These are phyloP conservation scores for Andrena chrysosceles DNA, from an alignment of 2,888 invertebrate genomes.

Conservation along the genomic window DNA sequence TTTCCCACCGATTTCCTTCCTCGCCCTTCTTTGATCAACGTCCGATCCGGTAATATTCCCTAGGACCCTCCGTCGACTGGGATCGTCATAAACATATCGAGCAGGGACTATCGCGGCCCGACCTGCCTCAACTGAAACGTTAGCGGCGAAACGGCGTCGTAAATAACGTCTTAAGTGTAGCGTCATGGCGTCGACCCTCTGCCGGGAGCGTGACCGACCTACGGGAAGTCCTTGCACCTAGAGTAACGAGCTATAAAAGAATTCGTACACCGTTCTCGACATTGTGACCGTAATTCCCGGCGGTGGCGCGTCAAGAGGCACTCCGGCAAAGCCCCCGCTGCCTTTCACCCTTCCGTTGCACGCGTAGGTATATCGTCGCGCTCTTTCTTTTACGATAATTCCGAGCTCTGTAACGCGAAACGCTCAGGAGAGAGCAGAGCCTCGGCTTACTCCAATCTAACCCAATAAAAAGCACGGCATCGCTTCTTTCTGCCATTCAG, in stretches of 20 bases:
- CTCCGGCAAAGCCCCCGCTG: neutral
- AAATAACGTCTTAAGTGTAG: conserved; percentile 83
- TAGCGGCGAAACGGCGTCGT: conserved; percentile 81
- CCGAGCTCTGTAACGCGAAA: neutral
- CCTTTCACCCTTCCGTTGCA: neutral
- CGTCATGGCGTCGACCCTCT: conserved; percentile 76
- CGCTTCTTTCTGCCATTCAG: conserved; percentile 60
- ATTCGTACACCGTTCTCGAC: conserved; percentile 38
- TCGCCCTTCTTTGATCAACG: conserved; percentile 29
- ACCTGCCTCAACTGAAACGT: conserved; percentile 83
- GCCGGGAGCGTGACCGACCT: conserved; percentile 57
- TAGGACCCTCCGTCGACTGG: conserved; percentile 37
- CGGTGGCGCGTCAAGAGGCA: conserved; percentile 10
- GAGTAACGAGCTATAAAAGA: conserved; percentile 53
- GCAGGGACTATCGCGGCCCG: conserved; percentile 72
- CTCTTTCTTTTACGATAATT: neutral
- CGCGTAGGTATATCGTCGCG: neutral
- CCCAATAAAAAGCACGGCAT: conserved; percentile 28
- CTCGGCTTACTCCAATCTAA: neutral
- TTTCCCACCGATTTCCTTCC: conserved; percentile 21
- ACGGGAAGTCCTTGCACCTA: conserved; percentile 57
- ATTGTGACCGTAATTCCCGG: conserved; percentile 34
- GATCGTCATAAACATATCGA: conserved; percentile 82
- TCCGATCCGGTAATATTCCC: conserved; percentile 44
- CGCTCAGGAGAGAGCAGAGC: neutral